These are phyloP conservation scores for Melanocharis versteri DNA, from an alignment of 2,113 vertebrate genomes.

Conservation along the genomic window DNA sequence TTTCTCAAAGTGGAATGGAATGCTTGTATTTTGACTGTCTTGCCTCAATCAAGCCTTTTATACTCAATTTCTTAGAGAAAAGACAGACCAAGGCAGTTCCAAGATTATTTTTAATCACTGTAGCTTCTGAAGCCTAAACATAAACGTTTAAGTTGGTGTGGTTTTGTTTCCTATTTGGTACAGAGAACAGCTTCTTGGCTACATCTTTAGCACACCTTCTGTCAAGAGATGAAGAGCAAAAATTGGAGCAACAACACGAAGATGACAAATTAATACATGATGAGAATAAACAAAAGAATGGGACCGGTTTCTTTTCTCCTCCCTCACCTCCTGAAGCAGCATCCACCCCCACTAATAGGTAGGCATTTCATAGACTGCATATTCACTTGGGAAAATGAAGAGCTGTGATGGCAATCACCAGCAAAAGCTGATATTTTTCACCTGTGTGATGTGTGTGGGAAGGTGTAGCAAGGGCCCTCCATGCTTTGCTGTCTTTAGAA, in stretches of 20 bases:
- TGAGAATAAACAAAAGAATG: conserved; percentile 38
- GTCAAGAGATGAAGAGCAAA: conserved; percentile 50
- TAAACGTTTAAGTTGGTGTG: background rate
- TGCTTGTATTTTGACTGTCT: background rate
- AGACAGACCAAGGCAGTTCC: background rate
- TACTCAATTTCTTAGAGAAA: background rate
- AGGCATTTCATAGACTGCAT: background rate
- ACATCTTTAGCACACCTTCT: conserved; percentile 68
- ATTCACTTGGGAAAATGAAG: background rate
- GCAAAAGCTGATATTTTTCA: background rate
- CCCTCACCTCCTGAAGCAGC: conserved; percentile 42
- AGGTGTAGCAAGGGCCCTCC: background rate
- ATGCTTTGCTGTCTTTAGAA: background rate
- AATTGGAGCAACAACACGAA: conserved; percentile 12
- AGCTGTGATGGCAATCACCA: background rate
- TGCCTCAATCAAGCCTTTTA: background rate
- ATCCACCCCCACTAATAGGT: conserved; percentile 69
- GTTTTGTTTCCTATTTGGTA: background rate
- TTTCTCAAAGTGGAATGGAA: background rate
- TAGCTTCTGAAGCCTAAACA: background rate
- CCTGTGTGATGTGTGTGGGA: background rate
- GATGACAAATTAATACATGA: conserved; percentile 49
- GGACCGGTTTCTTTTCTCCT: conserved; percentile 7
- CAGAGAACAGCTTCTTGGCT: conserved; percentile 50
- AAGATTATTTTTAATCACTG: background rate